phyloP scores from a whole-genome alignment of 2,888 invertebrate species.

The Charanyca ferruginea region DNA sequence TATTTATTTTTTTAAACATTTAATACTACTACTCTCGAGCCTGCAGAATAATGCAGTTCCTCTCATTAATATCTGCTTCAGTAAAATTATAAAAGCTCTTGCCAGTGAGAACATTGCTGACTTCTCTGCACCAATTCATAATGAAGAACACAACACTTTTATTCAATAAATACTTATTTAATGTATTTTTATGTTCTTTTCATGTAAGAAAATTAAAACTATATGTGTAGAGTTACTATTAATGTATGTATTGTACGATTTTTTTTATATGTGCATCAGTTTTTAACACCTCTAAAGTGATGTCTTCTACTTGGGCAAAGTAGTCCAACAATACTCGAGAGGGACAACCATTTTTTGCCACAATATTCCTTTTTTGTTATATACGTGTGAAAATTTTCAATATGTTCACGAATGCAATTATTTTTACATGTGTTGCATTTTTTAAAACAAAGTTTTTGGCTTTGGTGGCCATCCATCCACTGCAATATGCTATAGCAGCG shows the following conservation, averaged over 20 bases:
- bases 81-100: background rate
- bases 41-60: no score
- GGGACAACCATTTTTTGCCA: conserved; percentile 13
- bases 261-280: background rate
- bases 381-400: background rate
- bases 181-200: background rate
- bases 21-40: no score
- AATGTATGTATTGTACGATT: background rate
- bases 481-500: no score
- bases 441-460: no score
- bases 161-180: background rate
- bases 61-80: background rate
- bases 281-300: conserved; percentile 3
- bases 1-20: no score
- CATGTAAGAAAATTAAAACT: background rate
- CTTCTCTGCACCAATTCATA: no score
- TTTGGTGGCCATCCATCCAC: no score
- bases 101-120: conserved; percentile 2
- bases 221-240: background rate
- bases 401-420: background rate
- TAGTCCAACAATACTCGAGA: conserved; percentile 1
- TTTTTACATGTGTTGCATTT: background rate
- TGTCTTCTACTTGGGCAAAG: conserved; percentile 8
- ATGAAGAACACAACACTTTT: conserved; percentile 1
- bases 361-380: conserved; percentile 2